These are phyloP conservation scores for Neoitamus cyanurus DNA, from an alignment of 2,888 invertebrate genomes.

Conservation along the genomic window DNA sequence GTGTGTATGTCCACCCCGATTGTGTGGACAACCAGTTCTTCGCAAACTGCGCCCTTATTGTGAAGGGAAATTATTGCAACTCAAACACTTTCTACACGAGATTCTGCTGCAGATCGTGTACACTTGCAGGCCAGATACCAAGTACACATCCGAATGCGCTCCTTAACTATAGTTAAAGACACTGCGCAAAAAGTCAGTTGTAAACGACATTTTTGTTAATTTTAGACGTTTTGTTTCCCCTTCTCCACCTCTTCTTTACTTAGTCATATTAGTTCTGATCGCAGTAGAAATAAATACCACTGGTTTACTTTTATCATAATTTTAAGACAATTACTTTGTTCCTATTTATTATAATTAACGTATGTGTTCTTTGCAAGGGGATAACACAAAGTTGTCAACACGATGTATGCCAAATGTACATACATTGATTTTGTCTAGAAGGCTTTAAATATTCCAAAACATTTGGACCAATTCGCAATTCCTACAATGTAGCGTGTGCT, in stretches of 20 bases:
- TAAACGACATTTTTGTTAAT: conserved; percentile 16
- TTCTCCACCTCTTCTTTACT: background rate
- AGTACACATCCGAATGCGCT: conserved; percentile 61
- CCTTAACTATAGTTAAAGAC: conserved; percentile 34
- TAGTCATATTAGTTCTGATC: conserved; percentile 4
- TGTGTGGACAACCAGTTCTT: conserved; percentile 90
- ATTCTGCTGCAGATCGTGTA: conserved; percentile 95
- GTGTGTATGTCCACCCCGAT: conserved; percentile 78
- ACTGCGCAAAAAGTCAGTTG: background rate
- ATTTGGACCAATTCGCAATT: conserved; percentile 23
- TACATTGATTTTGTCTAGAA: background rate
- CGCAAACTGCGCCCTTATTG: conserved; percentile 90
- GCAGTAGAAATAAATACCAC: background rate
- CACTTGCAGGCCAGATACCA: conserved; percentile 81
- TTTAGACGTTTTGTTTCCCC: conserved; percentile 1
- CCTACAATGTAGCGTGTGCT: conserved; percentile 31
- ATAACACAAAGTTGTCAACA: background rate
- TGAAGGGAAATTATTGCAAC: conserved; percentile 81
- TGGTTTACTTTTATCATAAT: conserved; percentile 1
- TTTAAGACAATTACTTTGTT: conserved; percentile 37
- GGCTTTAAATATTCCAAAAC: conserved; percentile 30
- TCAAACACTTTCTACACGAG: conserved; percentile 90
- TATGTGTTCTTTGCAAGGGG: conserved; percentile 43
- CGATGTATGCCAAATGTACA: background rate
- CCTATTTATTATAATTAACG: conserved; percentile 46